Percentiles rank a stretch among this genome's conserved stretches.
Evolutionary conservation across 2,888 invertebrate species (phyloP).

Genomic region (Argyresthia albistria): DNA sequence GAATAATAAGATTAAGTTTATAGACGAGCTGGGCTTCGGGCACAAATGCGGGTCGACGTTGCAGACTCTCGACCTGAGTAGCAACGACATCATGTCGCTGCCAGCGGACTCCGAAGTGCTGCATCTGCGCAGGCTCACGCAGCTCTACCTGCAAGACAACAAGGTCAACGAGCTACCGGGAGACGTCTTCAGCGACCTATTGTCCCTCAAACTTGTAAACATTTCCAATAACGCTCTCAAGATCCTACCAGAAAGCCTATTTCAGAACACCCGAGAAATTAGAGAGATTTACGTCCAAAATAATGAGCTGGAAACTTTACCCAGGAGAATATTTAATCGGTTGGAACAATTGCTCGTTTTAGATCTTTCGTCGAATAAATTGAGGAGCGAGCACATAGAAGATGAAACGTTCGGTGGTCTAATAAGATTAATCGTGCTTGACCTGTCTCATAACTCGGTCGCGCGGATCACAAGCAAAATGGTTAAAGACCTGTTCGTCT

Average conservation of each 20-base stretch:
- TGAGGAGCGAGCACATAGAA: constrained; percentile 89
- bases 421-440: constrained; percentile 88
- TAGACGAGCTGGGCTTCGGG: constrained; percentile 82
- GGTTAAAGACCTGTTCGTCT: constrained; percentile 89
- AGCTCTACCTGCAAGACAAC: constrained; percentile 87
- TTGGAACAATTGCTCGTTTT: constrained; percentile 89
- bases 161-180: constrained; percentile 83
- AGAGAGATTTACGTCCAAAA: constrained; percentile 89
- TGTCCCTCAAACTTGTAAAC: constrained; percentile 86
- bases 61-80: constrained; percentile 84
- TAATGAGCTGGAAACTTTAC: constrained; percentile 88
- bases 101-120: constrained; percentile 84
- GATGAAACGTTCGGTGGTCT: constrained; percentile 89
- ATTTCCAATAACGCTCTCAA: constrained; percentile 89
- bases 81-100: constrained; percentile 82
- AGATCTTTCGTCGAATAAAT: constrained; percentile 88
- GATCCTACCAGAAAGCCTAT: constrained; percentile 85
- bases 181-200: constrained; percentile 84
- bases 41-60: constrained; percentile 77
- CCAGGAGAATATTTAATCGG: constrained; percentile 87
- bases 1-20: constrained; percentile 84
- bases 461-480: constrained; percentile 85
- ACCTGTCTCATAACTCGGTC: constrained; percentile 87
- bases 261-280: constrained; percentile 85
- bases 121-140: constrained; percentile 83